A percentile compares a stretch with the other conserved stretches of the same genome.
Evolutionary conservation across 2,797 vertebrate species (phyloP).

Genomic region (Sarcophilus harrisii): DNA sequence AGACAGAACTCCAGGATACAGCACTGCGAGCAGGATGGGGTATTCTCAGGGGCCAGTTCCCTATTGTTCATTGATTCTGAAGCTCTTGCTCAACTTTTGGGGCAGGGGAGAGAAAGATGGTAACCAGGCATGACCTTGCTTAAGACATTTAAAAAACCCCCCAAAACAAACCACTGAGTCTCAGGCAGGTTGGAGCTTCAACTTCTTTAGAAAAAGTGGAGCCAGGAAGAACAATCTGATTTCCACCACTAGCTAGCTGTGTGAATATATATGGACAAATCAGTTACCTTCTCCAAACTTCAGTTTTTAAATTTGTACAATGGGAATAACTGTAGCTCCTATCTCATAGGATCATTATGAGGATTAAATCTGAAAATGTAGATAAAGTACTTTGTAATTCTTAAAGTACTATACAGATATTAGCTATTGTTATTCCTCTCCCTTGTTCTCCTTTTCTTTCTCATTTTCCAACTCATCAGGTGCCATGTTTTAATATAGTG

Average conservation of each 20-base stretch:
- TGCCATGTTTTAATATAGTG: background rate
- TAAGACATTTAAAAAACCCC: background rate
- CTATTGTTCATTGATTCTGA: slow-evolving; percentile 7
- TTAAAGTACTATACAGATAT: background rate
- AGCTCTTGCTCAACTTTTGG: background rate
- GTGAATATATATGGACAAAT: background rate
- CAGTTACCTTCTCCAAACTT: background rate
- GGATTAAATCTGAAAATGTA: background rate
- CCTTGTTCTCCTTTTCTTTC: background rate
- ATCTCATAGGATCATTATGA: background rate
- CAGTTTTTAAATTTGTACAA: background rate
- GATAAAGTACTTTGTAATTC: background rate
- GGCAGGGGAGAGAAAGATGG: background rate
- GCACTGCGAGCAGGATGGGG: background rate
- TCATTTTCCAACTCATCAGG: background rate
- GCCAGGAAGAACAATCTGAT: background rate
- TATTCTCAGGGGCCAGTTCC: background rate
- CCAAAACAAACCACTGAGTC: background rate
- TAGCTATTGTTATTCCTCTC: background rate
- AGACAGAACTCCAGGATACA: background rate
- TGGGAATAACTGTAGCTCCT: background rate
- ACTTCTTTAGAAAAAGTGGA: background rate
- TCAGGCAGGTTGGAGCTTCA: background rate
- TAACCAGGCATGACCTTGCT: background rate
- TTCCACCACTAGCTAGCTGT: background rate